Base-by-base conservation (phyloP, 2,888 invertebrate species). In the Pandemis heparana region DNA sequence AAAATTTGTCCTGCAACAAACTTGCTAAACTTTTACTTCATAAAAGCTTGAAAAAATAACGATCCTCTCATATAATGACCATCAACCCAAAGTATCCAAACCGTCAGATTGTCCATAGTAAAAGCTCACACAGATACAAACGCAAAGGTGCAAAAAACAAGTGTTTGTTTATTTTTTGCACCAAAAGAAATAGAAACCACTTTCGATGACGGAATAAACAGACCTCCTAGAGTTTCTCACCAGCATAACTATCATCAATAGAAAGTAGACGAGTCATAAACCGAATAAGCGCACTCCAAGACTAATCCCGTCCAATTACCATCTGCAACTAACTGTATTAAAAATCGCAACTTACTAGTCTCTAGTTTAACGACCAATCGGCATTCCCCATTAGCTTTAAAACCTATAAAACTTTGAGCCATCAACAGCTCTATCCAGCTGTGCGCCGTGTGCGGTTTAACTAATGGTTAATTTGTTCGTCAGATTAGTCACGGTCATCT, bases 401-500 rank as follows among this genome's bases (percentile, higher is more conserved):
- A 60, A 63, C 56, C 69, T 41, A 51, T 74, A 70, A 64, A 59
- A 68, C 18, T 51, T 46, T 56, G 56, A 51, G 51, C 61, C 65
- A 65, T 65, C 65, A 65, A 59, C 65, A 23, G 59, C 65, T 53
- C 18, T 68, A 70, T 68, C 64, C 64, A 65, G 61, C 60, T 65
- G 70, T 59, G 75, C 87, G 76, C 82, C 82, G 86, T 88, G 88
- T 89, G 89, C 82, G 89, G 89, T 86, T 86, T 81, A 82, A 81
- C 82, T 85, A 86, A 87, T 84, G 82, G 83, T 86, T 85, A 86
- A 89, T 87, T 88, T 85, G 87, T 83, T 80, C 83, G 79, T 77
- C 82, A 80, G 81, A 88, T 90, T 91, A 81, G 87, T 81, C 81
- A 85, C 87, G 89, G 87, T 82, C 87, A 84, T 88, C 85, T 83